phyloP scores from a whole-genome alignment of 2,888 invertebrate species.

The Craniophora ligustri region DNA sequence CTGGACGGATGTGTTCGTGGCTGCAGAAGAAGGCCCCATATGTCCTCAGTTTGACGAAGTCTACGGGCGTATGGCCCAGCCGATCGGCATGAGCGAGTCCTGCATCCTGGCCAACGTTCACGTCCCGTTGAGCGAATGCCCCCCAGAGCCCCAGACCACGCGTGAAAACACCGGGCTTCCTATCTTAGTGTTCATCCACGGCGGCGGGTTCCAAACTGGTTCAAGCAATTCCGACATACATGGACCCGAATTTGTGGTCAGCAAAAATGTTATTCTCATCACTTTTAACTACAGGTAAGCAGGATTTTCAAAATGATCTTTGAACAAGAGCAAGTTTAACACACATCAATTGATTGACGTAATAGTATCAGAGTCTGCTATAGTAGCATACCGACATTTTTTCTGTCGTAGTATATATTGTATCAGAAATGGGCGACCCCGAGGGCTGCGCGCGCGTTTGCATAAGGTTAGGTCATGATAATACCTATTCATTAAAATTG shows the following conservation, averaged over 20 bases:
- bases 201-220: constrained; percentile 67
- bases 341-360: no score
- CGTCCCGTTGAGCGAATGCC: constrained; percentile 40
- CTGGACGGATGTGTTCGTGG: constrained; percentile 82
- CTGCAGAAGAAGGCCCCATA: constrained; percentile 84
- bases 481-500: no score
- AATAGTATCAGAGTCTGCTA: no score
- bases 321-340: no score
- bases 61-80: constrained; percentile 50
- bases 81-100: constrained; percentile 54
- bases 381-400: no score
- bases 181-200: constrained; percentile 76
- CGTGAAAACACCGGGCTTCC: constrained; percentile 54
- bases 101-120: constrained; percentile 62
- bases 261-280: constrained; percentile 58
- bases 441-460: no score
- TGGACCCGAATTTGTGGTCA: constrained; percentile 64
- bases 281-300: constrained; percentile 66
- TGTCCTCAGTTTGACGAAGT: constrained; percentile 86
- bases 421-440: no score
- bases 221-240: constrained; percentile 55
- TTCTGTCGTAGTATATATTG: no score
- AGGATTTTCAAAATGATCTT: no score
- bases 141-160: background rate
- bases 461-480: no score